Evolutionary conservation across 1,140 invertebrate species (phyloP), one percentile per base, ranked within the genome.

Genomic region (Spodoptera frugiperda): DNA sequence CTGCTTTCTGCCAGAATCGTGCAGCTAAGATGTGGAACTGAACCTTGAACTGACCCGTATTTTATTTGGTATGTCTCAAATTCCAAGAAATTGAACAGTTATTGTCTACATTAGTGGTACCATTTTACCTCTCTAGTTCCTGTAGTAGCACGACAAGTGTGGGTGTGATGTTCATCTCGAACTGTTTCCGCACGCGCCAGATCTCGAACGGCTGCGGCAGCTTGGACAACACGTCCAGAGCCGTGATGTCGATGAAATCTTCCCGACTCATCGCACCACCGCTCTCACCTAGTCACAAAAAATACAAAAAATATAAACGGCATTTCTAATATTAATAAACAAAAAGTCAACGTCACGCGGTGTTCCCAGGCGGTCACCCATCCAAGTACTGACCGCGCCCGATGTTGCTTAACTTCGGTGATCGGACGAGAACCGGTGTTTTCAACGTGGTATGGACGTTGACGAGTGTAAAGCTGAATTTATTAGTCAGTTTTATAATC

Each of bases 91-190:
- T n/a, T n/a, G n/a, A n/a, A n/a, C n/a, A n/a, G n/a, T n/a, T n/a
- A n/a, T n/a, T n/a, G n/a, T n/a, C n/a, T n/a, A n/a, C n/a, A n/a
- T n/a, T n/a, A 25, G 25, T 25, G 25, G 25, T 1, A 4, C 25
- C 21, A 2, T 25, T 25, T 25, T 15, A 94, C 85, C 97, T 95
- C 85, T 98, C 97, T 17, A 98, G 89, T 91, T 98, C 98, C 95
- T 99, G 98, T 54, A 98, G 95, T 33, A 99, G 92, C 3, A 99
- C 98, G 25, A 98, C 96, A 0, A 97, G 96, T 0, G 97, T 97
- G 5, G 98, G 98, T 3, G 97, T 96, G 55, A 98, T 96, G 77
- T 95, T 95, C 85, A 96, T 91, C 78, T 97, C 97, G 87, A 96
- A 97, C 83, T 96, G 96, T 90, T 97, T 97, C 72, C 96, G 95